Percentiles rank a stretch among this genome's conserved stretches.
phyloP scores from a whole-genome alignment of 2,888 invertebrate species.

The Ectobius pallidus region DNA sequence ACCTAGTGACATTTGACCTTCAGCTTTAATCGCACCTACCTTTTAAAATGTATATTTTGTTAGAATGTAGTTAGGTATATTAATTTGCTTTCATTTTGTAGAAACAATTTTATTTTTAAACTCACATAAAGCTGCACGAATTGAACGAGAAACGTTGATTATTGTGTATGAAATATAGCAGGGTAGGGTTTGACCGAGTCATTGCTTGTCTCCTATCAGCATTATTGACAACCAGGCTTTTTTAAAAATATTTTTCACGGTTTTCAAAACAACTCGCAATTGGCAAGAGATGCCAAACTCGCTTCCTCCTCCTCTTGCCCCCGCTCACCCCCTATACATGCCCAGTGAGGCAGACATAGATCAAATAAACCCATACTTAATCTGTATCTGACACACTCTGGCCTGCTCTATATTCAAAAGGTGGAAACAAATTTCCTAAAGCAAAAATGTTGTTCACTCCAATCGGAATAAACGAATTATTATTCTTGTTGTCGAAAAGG shows the following conservation, averaged over 20 bases:
- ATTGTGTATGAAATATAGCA: not conserved
- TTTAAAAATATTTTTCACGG: conserved; percentile 17
- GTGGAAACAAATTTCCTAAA: conserved; percentile 16
- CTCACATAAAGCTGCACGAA: no score
- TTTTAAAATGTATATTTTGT: no score
- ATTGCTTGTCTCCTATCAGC: not conserved
- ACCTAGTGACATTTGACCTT: no score
- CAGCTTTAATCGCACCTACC: no score
- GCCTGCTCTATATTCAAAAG: conserved; percentile 14
- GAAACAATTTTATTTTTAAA: no score
- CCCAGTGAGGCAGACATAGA: not conserved
- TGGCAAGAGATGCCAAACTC: not conserved
- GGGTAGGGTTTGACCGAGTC: not conserved
- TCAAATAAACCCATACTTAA: conserved; percentile 17
- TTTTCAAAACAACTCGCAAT: conserved; percentile 10
- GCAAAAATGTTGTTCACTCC: conserved; percentile 10
- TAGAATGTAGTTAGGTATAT: no score
- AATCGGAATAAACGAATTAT: not conserved
- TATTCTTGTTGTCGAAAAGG: conserved; percentile 1
- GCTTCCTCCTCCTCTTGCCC: no score
- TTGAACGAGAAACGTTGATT: not conserved
- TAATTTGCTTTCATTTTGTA: no score
- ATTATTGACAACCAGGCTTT: conserved; percentile 4
- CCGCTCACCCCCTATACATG: not conserved
- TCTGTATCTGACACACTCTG: not conserved